Evolutionary conservation across 2,113 vertebrate genomes (phyloP), one percentile per base, ranked within the genome.

Genomic region (Grallaria varia): DNA sequence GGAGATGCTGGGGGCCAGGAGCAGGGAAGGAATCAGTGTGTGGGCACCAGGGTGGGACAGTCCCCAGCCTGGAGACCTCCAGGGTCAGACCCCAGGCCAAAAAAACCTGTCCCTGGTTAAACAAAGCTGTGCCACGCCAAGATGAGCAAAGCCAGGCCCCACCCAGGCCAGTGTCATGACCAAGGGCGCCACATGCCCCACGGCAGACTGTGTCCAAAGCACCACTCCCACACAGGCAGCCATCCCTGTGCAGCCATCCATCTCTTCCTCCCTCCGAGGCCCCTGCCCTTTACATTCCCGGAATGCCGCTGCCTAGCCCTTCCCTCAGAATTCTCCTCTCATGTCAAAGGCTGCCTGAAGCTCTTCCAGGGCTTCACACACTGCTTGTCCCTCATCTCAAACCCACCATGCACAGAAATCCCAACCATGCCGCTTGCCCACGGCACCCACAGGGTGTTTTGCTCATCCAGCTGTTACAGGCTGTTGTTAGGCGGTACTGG

Each of bases 1-100:
- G 56, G 99, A 99, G 98, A 99, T 99, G 98, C 99, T 99, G 95
- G n/a, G 84, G 90, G 77, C 82, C 68, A 1, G 64, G 15, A 77
- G 78, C 76, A 84, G 55, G n/a, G 9, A 14, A 19, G 17, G 16
- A 63, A 72, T 84, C 73, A 80, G 68, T 1, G 6, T 62, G 33
- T 0, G 1, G 21, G 44, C 55, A 58, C 45, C 21, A 74, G 63
- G 22, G 19, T 68, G 47, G 33, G 45, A 74, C 21, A 28, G 31
- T 37, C 39, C 71, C 27, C 8, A 10, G 28, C 45, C 67, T 62
- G 37, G 35, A 89, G 24, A 59, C 69, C 40, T 75, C 44, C 5
- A 1, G 27, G 40, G 30, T 63, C 64, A 94, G 39, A 58, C 24
- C 47, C 17, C 19, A 23, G 33, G 14, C 66, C 73, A 94, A 75